Evolutionary conservation across 2,888 invertebrate species (phyloP), one percentile per base, ranked within the genome.

Genomic region (Lathronympha strigana): DNA sequence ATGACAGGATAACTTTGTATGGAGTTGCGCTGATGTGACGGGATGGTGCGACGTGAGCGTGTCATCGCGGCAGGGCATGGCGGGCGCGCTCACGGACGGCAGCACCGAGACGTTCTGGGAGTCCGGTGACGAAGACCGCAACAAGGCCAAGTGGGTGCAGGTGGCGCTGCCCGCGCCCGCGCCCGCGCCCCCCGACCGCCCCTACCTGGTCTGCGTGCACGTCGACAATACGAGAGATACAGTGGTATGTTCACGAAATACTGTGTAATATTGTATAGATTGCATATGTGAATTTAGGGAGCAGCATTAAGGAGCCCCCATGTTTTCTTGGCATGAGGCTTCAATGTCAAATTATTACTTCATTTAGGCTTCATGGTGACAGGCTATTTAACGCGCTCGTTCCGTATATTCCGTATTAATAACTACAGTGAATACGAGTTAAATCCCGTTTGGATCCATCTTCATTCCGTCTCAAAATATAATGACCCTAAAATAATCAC

Each of bases 91-190:
- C 15, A 96, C 96, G 0, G 99, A 99, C 82, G 96, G 96, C 76
- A 98, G 98, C 4, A 98, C 98, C 0, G 99, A 99, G 84, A 99
- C 99, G 0, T 99, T 99, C 88, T 99, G 99, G 99, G 99, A 99
- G 88, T 98, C 98, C 38, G 98, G 98, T 0, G 99, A 99, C 77
- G 99, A 99, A 79, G 99, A 99, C 87, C 93, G 97, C 64, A 98
- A 98, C 83, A 97, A 98, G 83, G 95, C 97, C 23, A 98, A 98
- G 87, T 95, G 95, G 76, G 94, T 98, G 28, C 96, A 96, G 61
- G 71, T 91, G 40, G 51, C 71, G 67, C 92, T 82, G 83, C 90
- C 81, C 43, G 93, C 63, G n/a, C 63, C 63, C 33, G 63, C 63
- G 63, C 63, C 63, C 71, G 87, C 82, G 1, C 72, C 76, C 0